Evolutionary conservation across 2,797 vertebrate species (phyloP).

Genomic region (Anolis apletophallus): DNA sequence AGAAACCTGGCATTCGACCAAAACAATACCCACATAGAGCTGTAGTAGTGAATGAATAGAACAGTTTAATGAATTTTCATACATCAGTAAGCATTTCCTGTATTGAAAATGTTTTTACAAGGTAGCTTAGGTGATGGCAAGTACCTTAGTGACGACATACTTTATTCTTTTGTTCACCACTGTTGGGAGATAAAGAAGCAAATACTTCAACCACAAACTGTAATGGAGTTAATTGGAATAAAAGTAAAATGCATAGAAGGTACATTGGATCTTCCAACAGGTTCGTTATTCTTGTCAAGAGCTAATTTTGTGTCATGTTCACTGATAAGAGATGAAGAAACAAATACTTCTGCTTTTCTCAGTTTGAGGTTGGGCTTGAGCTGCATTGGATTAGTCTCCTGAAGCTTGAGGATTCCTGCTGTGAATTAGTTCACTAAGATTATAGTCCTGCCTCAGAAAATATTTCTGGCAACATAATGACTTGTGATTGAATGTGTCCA

Average conservation of each 20-base stretch:
- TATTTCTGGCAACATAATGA: neutral
- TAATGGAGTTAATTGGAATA: neutral
- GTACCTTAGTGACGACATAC: neutral
- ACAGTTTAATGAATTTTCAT: neutral
- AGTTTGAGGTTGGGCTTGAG: too few relatives aligned
- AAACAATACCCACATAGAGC: too few relatives aligned
- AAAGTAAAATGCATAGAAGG: neutral
- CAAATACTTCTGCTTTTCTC: too few relatives aligned
- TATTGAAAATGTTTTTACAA: neutral
- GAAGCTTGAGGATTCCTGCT: neutral
- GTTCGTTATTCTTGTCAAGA: neutral
- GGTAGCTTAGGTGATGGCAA: neutral
- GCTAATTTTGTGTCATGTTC: too few relatives aligned
- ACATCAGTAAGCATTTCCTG: neutral
- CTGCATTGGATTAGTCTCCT: too few relatives aligned
- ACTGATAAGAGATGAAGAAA: too few relatives aligned
- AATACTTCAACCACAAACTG: too few relatives aligned
- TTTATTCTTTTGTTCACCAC: neutral
- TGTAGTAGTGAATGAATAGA: neutral
- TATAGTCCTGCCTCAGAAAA: neutral
- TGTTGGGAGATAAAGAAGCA: neutral
- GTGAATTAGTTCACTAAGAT: neutral
- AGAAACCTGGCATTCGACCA: neutral
- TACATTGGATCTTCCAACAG: neutral
- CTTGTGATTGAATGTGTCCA: neutral